phyloP scores from a whole-genome alignment of 2,797 vertebrate genomes.

The Rhinella marina region DNA sequence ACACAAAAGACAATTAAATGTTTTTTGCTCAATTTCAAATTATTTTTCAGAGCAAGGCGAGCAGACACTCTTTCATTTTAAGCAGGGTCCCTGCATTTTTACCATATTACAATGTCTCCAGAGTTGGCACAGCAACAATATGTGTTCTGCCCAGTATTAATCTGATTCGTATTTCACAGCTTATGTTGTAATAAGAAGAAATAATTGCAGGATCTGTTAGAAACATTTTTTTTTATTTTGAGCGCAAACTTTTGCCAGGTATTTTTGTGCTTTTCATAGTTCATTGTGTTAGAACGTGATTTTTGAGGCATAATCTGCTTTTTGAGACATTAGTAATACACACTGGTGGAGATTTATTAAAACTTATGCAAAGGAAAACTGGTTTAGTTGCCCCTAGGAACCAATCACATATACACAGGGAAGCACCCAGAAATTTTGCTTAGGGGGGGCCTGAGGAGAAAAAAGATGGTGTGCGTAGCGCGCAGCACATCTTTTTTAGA shows the following conservation, averaged over 20 bases:
- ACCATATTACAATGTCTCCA: slow-evolving; percentile 66
- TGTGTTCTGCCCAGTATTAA: slow-evolving; percentile 68
- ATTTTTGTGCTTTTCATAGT: slow-evolving; percentile 29
- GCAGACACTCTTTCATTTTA: slow-evolving; percentile 42
- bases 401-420: too few relatives aligned
- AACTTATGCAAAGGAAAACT: neutral
- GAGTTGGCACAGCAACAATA: slow-evolving; percentile 64
- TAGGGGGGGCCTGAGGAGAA: too few relatives aligned
- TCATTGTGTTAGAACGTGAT: neutral
- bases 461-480: too few relatives aligned
- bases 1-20: neutral
- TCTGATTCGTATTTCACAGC: slow-evolving; percentile 67
- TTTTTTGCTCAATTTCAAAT: slow-evolving; percentile 10
- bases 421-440: too few relatives aligned
- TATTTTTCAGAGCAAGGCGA: slow-evolving; percentile 4
- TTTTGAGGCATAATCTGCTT: neutral
- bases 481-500: too few relatives aligned
- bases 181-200: slow-evolving; percentile 69
- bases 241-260: slow-evolving; percentile 59
- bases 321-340: neutral
- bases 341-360: neutral
- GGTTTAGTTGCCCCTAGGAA: too few relatives aligned
- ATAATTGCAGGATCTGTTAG: slow-evolving; percentile 70
- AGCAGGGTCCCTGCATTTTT: slow-evolving; percentile 62
- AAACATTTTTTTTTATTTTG: slow-evolving; percentile 68